Conservation (phyloP, 2,888 invertebrate species). For the Diarsia brunnea region DNA sequence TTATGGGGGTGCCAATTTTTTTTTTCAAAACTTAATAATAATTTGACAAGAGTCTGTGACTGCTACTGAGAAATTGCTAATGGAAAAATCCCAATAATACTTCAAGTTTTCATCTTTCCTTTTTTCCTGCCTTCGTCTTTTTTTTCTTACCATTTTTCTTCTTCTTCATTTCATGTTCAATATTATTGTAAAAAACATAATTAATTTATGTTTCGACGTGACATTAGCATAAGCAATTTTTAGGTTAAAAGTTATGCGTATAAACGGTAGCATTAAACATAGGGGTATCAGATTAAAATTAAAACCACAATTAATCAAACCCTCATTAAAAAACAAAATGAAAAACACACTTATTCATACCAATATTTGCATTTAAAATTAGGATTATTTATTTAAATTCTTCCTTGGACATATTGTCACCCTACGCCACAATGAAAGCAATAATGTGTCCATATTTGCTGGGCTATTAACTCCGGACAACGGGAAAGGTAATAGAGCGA, state of each 20-base stretch:
- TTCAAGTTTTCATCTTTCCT: too few relatives aligned
- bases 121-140: too few relatives aligned
- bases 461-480: conserved; percentile 82
- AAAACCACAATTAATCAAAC: conserved; percentile 33
- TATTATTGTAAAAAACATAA: not conserved
- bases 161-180: too few relatives aligned
- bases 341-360: conserved; percentile 24
- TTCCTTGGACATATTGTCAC: conserved; percentile 71
- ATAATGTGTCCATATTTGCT: conserved; percentile 83
- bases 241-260: not conserved
- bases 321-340: conserved; percentile 42
- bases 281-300: conserved; percentile 38
- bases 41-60: too few relatives aligned
- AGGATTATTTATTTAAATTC: conserved; percentile 56
- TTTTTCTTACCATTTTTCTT: too few relatives aligned
- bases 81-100: too few relatives aligned
- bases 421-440: conserved; percentile 64
- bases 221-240: too few relatives aligned
- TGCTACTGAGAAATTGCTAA: too few relatives aligned
- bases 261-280: not conserved
- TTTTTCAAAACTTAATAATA: too few relatives aligned
- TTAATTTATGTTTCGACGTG: not conserved
- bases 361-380: conserved; percentile 54
- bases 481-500: conserved; percentile 74
- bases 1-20: too few relatives aligned